Base-by-base conservation (phyloP, 2,797 vertebrate genomes). In the Perodicticus potto region DNA sequence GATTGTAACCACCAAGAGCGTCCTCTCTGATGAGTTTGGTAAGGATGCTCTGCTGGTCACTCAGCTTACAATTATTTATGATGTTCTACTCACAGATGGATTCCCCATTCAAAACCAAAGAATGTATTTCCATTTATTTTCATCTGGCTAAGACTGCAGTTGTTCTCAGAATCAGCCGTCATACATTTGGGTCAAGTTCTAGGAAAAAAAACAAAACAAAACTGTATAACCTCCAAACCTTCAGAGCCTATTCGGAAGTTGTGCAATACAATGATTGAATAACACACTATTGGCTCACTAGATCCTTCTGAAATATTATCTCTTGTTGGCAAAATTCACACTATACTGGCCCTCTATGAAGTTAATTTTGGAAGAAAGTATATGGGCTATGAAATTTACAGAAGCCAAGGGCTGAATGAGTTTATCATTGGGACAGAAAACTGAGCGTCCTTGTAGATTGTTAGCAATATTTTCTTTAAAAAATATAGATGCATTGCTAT, bases 401-500 rank as follows among this genome's bases (percentile, higher is more conserved):
- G 65, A 91, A 72, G n/a, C 40, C 65, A 61, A 76, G 70, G 29
- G 40, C 27, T 83, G 34, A 59, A 53, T 89, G 63, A 76, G n/a
- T 74, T 91, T 74, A 63, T 59, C 55, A 37, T 87, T 89, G 86
- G 49, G 67, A 57, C 25, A 93, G 43, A 94, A 91, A 95, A 89
- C 27, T 32, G 29, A 77, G 61, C 57, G 7, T 78, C 57, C 73
- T 84, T 93, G 13, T 57, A 82, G 77, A 85, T 37, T 78, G 85
- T 91, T 82, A 90, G 72, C 89, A 95, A 83, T 74, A 57, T 57
- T 77, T 91, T 90, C 32, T 94, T 89, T 34, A 32, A 74, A 94
- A 93, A 92, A 93, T 90, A 86, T 86, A 91, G 40, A 82, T 72
- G 43, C 20, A 72, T 97, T 80, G 19, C 69, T 89, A 83, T 95